These are phyloP conservation scores for Hesperia comma DNA, from an alignment of 2,888 invertebrate genomes.

Conservation along the genomic window DNA sequence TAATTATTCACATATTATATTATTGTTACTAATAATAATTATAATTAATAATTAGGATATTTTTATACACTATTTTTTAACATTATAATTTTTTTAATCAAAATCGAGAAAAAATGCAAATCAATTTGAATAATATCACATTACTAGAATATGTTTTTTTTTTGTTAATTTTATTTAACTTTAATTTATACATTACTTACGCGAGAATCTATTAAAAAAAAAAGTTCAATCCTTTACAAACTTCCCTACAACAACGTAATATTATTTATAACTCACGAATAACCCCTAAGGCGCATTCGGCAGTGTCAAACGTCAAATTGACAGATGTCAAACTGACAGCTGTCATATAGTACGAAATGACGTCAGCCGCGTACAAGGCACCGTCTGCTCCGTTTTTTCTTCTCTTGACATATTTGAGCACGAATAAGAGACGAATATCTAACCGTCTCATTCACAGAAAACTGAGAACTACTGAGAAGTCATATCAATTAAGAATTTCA, in stretches of 20 bases:
- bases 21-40: constrained; percentile 15
- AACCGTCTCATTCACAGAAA: no score
- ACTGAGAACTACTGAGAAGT: no score
- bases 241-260: neutral
- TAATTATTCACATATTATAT: constrained; percentile 14
- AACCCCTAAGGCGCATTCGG: neutral
- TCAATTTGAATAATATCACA: constrained; percentile 28
- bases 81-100: constrained; percentile 18
- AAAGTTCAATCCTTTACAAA: constrained; percentile 18
- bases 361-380: neutral
- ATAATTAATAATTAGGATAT: constrained; percentile 21
- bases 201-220: constrained; percentile 40
- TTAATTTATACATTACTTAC: constrained; percentile 40
- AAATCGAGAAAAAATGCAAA: constrained; percentile 31
- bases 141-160: constrained; percentile 24
- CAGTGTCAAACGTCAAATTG: neutral
- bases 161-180: constrained; percentile 40
- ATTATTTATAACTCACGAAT: neutral
- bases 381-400: no score
- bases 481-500: no score
- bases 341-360: neutral
- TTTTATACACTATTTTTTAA: constrained; percentile 27
- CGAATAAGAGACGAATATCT: no score
- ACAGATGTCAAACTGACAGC: neutral
- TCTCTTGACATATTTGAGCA: no score